A percentile compares a stretch with the other conserved stretches of the same genome.
These are phyloP conservation scores for Semaprochilodus insignis DNA, from an alignment of 2,797 vertebrate genomes.

Conservation along the genomic window DNA sequence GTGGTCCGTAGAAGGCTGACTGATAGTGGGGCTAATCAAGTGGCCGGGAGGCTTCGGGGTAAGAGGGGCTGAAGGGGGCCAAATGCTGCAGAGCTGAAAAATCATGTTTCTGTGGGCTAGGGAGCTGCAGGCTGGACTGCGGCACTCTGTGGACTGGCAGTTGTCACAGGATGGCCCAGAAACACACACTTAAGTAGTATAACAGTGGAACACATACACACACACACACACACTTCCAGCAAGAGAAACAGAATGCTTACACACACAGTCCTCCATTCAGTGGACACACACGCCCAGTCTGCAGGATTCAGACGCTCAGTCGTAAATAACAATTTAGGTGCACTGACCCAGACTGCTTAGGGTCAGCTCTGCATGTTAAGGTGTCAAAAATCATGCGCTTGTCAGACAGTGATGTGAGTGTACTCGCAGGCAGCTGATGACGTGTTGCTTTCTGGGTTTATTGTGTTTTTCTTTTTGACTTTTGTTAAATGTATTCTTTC, in stretches of 20 bases:
- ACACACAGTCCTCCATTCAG: not conserved
- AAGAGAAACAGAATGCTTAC: not conserved
- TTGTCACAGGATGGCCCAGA: conserved; percentile 1
- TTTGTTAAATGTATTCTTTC: too few relatives aligned
- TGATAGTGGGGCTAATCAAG: conserved; percentile 51
- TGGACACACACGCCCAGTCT: not conserved
- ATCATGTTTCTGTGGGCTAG: conserved; percentile 20
- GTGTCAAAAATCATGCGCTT: not conserved
- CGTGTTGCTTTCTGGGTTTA: not conserved
- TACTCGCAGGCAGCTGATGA: too few relatives aligned
- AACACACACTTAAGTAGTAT: not conserved
- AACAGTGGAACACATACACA: not conserved
- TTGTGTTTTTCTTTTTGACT: too few relatives aligned
- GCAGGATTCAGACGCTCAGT: not conserved
- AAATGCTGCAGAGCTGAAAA: conserved; percentile 46
- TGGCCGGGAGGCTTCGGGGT: conserved; percentile 20
- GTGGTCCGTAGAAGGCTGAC: conserved; percentile 28
- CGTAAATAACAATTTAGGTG: conserved; percentile 12
- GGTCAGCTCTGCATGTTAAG: not conserved
- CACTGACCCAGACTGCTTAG: not conserved
- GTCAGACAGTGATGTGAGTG: not conserved
- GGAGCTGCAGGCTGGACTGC: conserved; percentile 7
- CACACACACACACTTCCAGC: not conserved
- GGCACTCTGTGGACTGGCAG: conserved; percentile 25
- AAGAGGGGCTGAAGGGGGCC: conserved; percentile 19